These are phyloP conservation scores for Neoniphon sammara DNA, from an alignment of 2,797 vertebrate genomes.

Conservation along the genomic window DNA sequence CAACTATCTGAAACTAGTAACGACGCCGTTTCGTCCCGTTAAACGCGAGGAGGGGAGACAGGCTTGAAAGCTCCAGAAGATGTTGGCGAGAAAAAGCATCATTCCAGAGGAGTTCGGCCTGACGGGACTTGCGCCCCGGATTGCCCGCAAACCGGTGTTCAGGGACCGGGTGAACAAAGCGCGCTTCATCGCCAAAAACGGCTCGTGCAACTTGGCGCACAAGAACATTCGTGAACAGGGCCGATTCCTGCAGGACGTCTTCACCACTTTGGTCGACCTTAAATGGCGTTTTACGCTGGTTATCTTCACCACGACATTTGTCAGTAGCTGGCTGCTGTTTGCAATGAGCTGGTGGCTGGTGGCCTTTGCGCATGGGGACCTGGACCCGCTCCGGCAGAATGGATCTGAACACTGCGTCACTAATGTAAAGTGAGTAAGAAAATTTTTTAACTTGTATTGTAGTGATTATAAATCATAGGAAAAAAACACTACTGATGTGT, in stretches of 20 bases:
- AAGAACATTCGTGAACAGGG: conserved; percentile 99
- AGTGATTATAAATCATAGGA: no score
- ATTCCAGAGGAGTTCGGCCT: conserved; percentile 97
- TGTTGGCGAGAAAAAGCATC: conserved; percentile 97
- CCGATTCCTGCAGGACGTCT: conserved; percentile 96
- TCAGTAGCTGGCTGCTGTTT: conserved; percentile 98
- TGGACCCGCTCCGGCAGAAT: conserved; percentile 77
- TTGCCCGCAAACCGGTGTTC: conserved; percentile 93
- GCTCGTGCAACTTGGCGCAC: conserved; percentile 96
- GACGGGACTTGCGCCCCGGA: conserved; percentile 88
- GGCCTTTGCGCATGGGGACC: conserved; percentile 94
- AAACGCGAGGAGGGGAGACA: neutral
- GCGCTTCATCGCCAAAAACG: conserved; percentile 97
- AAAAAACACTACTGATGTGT: no score
- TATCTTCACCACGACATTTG: conserved; percentile 97
- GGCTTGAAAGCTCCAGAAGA: conserved; percentile 74
- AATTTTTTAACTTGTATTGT: no score
- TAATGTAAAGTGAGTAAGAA: conserved; percentile 87
- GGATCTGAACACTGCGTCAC: conserved; percentile 85
- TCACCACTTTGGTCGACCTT: conserved; percentile 97
- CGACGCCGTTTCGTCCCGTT: neutral
- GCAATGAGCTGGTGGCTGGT: conserved; percentile 99
- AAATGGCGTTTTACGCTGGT: conserved; percentile 98
- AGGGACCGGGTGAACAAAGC: conserved; percentile 92
- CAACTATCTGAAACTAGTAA: neutral